phyloP scores from a whole-genome alignment of 2,113 vertebrate species.

The Ciconia maguari region DNA sequence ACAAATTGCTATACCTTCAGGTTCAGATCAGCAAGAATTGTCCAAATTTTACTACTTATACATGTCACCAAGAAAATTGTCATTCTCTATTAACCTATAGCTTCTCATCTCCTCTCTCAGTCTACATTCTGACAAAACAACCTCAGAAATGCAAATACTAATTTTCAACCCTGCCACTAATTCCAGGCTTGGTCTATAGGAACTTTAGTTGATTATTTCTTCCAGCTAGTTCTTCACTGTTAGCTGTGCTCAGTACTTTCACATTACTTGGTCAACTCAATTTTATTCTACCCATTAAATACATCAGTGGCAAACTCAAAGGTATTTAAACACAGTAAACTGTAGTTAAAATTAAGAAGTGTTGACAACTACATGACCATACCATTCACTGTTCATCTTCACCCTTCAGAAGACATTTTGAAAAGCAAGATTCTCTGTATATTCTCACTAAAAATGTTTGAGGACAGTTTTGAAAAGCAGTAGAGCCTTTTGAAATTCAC shows the following conservation, averaged over 20 bases:
- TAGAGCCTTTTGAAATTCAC: not conserved
- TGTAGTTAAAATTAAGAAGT: not conserved
- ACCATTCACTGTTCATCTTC: not conserved
- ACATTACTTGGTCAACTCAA: not conserved
- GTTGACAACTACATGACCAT: not conserved
- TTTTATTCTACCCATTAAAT: not conserved
- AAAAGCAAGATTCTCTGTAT: not conserved
- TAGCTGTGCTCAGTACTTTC: not conserved
- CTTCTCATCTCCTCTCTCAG: not conserved
- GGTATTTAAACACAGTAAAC: not conserved
- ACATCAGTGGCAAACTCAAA: not conserved
- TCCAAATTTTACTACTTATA: not conserved
- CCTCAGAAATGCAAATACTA: not conserved
- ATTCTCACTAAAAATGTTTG: not conserved
- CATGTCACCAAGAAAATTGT: not conserved
- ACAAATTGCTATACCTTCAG: not conserved
- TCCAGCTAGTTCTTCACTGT: not conserved
- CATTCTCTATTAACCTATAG: not conserved
- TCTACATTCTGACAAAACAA: not conserved
- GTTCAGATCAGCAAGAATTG: not conserved
- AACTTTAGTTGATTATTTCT: not conserved
- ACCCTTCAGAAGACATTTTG: not conserved
- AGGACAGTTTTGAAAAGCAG: not conserved
- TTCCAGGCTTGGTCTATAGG: not conserved
- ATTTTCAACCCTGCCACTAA: not conserved